Base-by-base conservation (phyloP, 2,113 vertebrate species). In the Phylloscopus trochiloides region DNA sequence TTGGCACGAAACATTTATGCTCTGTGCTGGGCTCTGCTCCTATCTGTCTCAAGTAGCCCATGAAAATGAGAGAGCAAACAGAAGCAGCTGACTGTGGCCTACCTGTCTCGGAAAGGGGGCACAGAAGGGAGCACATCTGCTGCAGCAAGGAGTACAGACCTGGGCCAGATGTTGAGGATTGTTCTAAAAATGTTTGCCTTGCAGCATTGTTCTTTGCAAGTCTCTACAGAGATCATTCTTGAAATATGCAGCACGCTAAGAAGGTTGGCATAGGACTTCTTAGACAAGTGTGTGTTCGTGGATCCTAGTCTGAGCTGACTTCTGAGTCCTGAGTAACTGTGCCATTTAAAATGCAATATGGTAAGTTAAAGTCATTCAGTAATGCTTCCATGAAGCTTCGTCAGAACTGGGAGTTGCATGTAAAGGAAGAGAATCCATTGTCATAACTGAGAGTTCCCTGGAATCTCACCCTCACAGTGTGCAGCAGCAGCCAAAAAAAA, bases 1-100 rank as follows among this genome's bases (percentile, higher is more conserved):
- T 96, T 67, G 32, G 83, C 36, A 43, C 62, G 9, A 51, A 67
- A 36, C 9, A 92, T 92, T 97, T 88, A 76, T 83, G 86, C 34
- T 50, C 86, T 92, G 78, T 90, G 86, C 78, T 17, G 47, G 45
- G 58, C 86, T 96, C 72, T 40, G 17, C 79, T 96, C 77, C 80
- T 95, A 83, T 92, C 94, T 78, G 73, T 85, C 88, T 81, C 85
- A 68, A 84, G 90, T 36, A 85, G 70, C 85, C 86, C 13, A 7
- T 96, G 92, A 92, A 96, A 90, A 90, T 66, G 95, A 80, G 82
- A 95, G 74, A 87, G 80, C 63, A 78, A 81, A 86, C 57, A 75
- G 88, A 85, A 96, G 77, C 90, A 92, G 70, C 94, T 91, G 94
- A 32, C 54, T 61, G 45, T 75, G 42, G 25, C 38, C 62, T 55